These are phyloP conservation scores for Calephelis nemesis DNA, from an alignment of 1,140 invertebrate species.

Conservation along the genomic window DNA sequence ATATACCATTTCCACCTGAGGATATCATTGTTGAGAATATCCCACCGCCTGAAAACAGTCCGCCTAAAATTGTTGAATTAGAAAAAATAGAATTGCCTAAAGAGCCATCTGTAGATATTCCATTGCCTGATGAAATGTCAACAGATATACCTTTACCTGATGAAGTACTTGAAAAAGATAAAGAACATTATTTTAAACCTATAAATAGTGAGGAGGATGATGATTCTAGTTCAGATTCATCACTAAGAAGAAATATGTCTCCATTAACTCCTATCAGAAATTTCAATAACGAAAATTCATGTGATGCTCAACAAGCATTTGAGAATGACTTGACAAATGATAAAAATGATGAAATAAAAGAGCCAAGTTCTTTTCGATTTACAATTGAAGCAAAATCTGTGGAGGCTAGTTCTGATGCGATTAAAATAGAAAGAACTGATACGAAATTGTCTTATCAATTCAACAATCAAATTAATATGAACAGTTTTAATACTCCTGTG, in stretches of 20 bases:
- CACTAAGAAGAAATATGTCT: slow-evolving; percentile 68
- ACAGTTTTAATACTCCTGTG: slow-evolving; percentile 58
- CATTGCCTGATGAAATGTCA: slow-evolving; percentile 55
- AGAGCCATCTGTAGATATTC: slow-evolving; percentile 57
- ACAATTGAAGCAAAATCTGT: slow-evolving; percentile 55
- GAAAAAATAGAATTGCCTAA: slow-evolving; percentile 61
- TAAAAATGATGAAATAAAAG: slow-evolving; percentile 59
- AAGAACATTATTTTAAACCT: slow-evolving; percentile 59
- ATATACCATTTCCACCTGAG: slow-evolving; percentile 56
- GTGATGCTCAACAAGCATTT: slow-evolving; percentile 71
- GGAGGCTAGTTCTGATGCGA: slow-evolving; percentile 44
- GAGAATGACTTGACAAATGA: slow-evolving; percentile 55
- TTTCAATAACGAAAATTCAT: slow-evolving; percentile 73
- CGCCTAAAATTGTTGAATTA: slow-evolving; percentile 50
- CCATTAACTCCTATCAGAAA: slow-evolving; percentile 70
- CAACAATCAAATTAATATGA: slow-evolving; percentile 61
- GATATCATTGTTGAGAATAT: slow-evolving; percentile 68
- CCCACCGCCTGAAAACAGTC: slow-evolving; percentile 55
- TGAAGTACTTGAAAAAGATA: slow-evolving; percentile 50
- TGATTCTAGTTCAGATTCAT: slow-evolving; percentile 67
- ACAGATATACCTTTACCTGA: slow-evolving; percentile 62
- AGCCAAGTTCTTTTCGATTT: slow-evolving; percentile 63
- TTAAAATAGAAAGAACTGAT: slow-evolving; percentile 52
- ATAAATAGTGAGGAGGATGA: slow-evolving; percentile 59
- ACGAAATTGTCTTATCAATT: slow-evolving; percentile 56